These are phyloP conservation scores for Echinarachnius parma DNA, from an alignment of 53 echinoderm and acorn worm species.

Conservation along the genomic window DNA sequence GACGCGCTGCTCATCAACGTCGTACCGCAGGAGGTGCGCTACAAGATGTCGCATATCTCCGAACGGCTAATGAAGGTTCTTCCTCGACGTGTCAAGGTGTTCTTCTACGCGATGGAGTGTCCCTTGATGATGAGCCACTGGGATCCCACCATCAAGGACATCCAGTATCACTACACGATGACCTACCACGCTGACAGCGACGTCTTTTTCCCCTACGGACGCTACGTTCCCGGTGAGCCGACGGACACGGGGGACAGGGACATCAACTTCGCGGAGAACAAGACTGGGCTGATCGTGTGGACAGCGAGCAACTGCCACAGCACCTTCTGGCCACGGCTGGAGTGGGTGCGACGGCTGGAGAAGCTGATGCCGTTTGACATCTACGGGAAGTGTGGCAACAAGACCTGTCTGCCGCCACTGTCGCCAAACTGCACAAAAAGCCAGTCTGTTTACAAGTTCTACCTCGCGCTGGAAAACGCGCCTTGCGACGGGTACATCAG, in stretches of 20 bases:
- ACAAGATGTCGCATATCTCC: constrained; percentile 44
- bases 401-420: constrained; percentile 69
- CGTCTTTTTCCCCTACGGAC: constrained; percentile 66
- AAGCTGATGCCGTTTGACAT: constrained; percentile 63
- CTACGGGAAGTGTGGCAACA: constrained; percentile 62
- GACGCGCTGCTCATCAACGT: constrained; percentile 76
- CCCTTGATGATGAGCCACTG: constrained; percentile 80
- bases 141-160: constrained; percentile 64
- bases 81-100: constrained; percentile 51
- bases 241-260: constrained; percentile 37
- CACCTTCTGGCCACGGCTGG: constrained; percentile 79
- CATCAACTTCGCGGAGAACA: constrained; percentile 51
- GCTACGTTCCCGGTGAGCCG: constrained; percentile 51
- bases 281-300: constrained; percentile 66
- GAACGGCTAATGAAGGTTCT: constrained; percentile 44
- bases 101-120: constrained; percentile 80
- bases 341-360: constrained; percentile 64
- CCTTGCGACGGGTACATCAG: constrained; percentile 81
- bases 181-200: constrained; percentile 70
- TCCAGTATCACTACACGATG: constrained; percentile 71
- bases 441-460: constrained; percentile 70
- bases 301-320: constrained; percentile 84
- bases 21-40: constrained; percentile 61
- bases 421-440: constrained; percentile 62
- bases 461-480: constrained; percentile 77